Evolutionary conservation across 2,113 vertebrate species (phyloP).

Genomic region (Hystrix brachyura): DNA sequence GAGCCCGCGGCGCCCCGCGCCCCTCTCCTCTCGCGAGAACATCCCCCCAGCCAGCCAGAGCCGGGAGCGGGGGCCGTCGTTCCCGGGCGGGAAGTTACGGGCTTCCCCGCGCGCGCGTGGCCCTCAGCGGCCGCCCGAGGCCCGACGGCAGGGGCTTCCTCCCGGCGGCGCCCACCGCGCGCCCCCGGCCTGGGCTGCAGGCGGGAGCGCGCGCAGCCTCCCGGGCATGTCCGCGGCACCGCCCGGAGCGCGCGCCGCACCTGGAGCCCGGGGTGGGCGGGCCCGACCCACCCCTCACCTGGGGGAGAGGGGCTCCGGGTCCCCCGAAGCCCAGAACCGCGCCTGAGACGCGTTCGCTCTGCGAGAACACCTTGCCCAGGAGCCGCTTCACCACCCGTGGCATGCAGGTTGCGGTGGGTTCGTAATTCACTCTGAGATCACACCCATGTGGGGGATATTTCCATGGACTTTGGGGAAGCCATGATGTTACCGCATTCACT

Average conservation of each 20-base stretch:
- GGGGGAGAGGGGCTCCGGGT: background rate
- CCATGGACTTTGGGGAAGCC: slow-evolving; percentile 11
- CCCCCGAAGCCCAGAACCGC: rapidly evolving
- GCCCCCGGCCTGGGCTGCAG: background rate
- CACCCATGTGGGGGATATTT: background rate
- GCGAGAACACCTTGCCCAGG: background rate
- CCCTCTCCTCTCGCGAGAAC: slow-evolving; percentile 83
- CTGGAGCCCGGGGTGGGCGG: background rate
- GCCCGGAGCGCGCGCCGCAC: background rate
- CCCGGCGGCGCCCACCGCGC: background rate
- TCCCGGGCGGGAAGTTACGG: slow-evolving; percentile 61
- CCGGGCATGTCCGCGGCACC: background rate
- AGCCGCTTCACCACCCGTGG: rapidly evolving
- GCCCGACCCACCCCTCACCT: background rate
- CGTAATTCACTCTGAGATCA: background rate
- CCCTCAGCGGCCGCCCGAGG: background rate
- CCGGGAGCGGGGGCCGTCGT: slow-evolving; percentile 31
- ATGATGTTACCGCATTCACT: background rate
- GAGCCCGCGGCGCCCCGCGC: slow-evolving; percentile 61
- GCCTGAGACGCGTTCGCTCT: too few species aligned
- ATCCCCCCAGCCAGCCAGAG: slow-evolving; percentile 50
- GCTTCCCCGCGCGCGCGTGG: slow-evolving; percentile 66
- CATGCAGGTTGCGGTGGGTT: background rate
- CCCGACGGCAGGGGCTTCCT: background rate
- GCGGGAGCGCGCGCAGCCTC: background rate